Percentiles rank a stretch among this genome's conserved stretches.
Evolutionary conservation across 2,113 vertebrate genomes (phyloP).

Genomic region (Raphicerus campestris): DNA sequence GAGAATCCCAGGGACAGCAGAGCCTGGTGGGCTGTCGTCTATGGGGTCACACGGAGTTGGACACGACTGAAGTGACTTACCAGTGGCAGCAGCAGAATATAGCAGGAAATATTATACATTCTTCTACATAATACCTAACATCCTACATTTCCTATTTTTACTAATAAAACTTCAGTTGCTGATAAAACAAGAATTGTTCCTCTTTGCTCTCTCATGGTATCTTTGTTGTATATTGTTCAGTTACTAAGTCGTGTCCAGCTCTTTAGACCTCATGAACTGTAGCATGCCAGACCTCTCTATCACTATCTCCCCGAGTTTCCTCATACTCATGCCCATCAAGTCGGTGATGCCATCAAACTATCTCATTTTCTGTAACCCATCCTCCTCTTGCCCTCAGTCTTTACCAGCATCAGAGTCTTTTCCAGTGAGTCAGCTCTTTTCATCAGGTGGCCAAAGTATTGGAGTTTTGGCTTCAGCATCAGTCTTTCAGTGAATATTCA

Average conservation of each 20-base stretch:
- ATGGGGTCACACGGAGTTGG: rapidly evolving
- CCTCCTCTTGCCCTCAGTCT: background rate
- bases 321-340: background rate
- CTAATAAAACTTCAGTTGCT: background rate
- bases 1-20: background rate
- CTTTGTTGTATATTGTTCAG: background rate
- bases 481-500: background rate
- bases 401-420: background rate
- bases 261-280: background rate
- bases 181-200: background rate
- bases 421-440: background rate
- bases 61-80: background rate
- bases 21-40: background rate
- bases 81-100: background rate
- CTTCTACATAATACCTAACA: background rate
- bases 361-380: background rate
- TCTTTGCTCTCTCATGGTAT: background rate
- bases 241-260: background rate
- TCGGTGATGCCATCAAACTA: background rate
- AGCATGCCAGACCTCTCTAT: background rate
- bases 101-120: background rate
- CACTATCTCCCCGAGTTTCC: background rate
- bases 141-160: background rate
- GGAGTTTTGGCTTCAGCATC: background rate
- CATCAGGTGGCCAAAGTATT: background rate